These are phyloP conservation scores for Limanda limanda DNA, from an alignment of 2,113 vertebrate genomes.

Conservation along the genomic window DNA sequence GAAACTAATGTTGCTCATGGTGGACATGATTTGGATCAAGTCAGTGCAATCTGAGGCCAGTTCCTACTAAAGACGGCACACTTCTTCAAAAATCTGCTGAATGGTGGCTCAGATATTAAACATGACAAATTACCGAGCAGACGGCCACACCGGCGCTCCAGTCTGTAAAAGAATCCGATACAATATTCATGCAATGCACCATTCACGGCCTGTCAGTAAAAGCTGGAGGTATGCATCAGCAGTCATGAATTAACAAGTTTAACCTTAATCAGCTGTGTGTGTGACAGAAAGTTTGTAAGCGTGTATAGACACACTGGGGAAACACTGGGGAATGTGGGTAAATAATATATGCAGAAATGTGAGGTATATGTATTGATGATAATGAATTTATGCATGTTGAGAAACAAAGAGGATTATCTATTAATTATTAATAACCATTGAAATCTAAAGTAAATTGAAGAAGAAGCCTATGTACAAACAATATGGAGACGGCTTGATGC, in stretches of 20 bases:
- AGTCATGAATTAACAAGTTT: no score
- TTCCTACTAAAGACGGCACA: neutral
- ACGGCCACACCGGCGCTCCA: neutral
- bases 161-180: neutral
- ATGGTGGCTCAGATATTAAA: neutral
- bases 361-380: no score
- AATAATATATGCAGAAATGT: neutral
- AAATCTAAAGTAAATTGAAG: neutral
- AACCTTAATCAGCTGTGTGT: neutral
- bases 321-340: neutral
- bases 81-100: no score
- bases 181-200: neutral
- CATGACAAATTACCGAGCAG: neutral
- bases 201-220: neutral
- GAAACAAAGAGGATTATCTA: neutral
- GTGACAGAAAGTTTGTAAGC: neutral
- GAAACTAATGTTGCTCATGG: neutral
- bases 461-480: neutral
- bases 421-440: neutral
- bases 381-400: neutral
- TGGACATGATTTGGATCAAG: neutral
- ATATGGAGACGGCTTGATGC: neutral
- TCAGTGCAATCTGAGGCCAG: neutral
- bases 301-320: neutral
- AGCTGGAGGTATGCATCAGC: neutral